Conservation (phyloP, 2,113 vertebrate species). For the Microtus montanus region DNA sequence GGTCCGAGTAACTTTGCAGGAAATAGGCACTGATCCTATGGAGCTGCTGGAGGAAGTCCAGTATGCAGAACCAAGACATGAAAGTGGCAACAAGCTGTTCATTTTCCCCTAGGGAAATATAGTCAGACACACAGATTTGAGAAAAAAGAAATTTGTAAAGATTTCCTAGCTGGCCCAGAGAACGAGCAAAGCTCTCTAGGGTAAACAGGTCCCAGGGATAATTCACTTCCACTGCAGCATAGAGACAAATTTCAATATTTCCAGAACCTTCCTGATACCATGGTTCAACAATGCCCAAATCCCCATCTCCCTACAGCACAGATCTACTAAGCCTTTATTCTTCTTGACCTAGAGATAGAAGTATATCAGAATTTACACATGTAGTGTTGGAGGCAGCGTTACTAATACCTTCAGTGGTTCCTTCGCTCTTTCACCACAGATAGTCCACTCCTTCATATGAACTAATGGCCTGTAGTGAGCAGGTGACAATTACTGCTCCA, state of each 20-base stretch:
- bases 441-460: not conserved
- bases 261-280: not conserved
- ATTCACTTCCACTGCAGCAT: not conserved
- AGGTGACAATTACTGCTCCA: not conserved
- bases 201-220: not conserved
- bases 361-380: not conserved
- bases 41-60: not conserved
- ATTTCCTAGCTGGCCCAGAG: not conserved
- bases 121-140: not conserved
- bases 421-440: not conserved
- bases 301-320: not conserved
- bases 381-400: not conserved
- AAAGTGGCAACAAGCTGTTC: not conserved
- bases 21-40: not conserved
- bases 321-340: not conserved
- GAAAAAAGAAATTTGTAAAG: not conserved
- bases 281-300: not conserved
- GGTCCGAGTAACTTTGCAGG: not conserved
- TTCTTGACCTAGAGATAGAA: not conserved
- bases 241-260: not conserved
- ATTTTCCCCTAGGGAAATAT: not conserved
- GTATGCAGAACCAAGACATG: not conserved
- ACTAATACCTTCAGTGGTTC: not conserved
- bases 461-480: not conserved
- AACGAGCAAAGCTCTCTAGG: not conserved